Evolutionary conservation across 2,888 invertebrate genomes (phyloP), one percentile per base, ranked within the genome.

Genomic region (Ectemnius cavifrons): DNA sequence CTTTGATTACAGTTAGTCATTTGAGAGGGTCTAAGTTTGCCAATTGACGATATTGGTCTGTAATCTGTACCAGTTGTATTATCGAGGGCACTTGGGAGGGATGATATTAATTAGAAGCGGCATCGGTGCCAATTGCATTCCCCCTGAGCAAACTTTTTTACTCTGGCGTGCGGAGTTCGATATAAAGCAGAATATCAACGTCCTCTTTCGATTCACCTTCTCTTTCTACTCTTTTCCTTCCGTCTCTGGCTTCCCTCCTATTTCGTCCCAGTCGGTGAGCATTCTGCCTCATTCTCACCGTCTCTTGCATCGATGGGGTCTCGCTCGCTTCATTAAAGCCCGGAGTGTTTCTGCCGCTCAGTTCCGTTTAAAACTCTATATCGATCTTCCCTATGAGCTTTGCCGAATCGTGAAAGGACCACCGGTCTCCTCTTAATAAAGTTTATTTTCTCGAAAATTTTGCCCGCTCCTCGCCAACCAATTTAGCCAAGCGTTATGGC

Each of bases 141-240:
- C 49, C 23, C 63, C 45, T 14, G 57, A 16, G 66, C 37, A 71
- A 75, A 75, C 77, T 77, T 71, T 74, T 71, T 77, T 46, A 68
- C 75, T 77, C 75, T 77, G 66, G 71, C 66, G 71, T 68, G 45
- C 28, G 23, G 13, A 18, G 62, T 60, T 67, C 75, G 77, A 77
- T 77, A 72, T 70, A 64, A 75, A 77, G 70, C 72, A 59, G 77
- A 77, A 75, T 77, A 77, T 75, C 75, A 77, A 75, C 72, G 75
- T 75, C 67, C 23, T 61, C 52, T 77, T 75, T 77, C 64, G 60
- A 72, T 68, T 66, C 60, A 71, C 71, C 46, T 56, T 23, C 23
- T 23, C 23, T 23, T 23, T 23, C 23, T 23, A 2, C 58, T 63
- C 61, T 63, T 5, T 27, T 52, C n/a, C 37, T 37, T 6, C 37